Conservation (phyloP, 1,140 invertebrate species). For the Cephus cinctus region DNA sequence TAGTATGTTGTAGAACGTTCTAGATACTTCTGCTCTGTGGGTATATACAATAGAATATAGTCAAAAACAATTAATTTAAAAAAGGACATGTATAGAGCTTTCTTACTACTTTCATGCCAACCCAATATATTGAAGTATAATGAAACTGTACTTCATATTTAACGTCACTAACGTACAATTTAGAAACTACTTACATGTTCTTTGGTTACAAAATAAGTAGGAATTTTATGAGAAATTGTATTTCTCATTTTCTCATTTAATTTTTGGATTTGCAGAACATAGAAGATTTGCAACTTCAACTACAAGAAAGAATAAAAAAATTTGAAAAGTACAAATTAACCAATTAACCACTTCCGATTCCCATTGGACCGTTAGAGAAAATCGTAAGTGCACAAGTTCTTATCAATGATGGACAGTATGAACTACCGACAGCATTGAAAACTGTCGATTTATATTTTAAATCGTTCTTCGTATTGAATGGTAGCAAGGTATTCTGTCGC, state of each 20-base stretch:
- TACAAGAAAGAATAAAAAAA: not conserved
- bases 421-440: not conserved
- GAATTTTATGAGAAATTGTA: too few relatives aligned
- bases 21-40: too few relatives aligned
- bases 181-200: too few relatives aligned
- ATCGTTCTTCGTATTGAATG: conserved; percentile 1
- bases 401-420: not conserved
- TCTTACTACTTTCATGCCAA: too few relatives aligned
- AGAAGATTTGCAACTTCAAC: not conserved
- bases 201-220: too few relatives aligned
- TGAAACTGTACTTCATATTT: too few relatives aligned
- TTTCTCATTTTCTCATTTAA: too few relatives aligned
- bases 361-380: not conserved
- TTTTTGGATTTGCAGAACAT: not conserved
- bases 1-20: too few relatives aligned
- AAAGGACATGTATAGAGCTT: too few relatives aligned
- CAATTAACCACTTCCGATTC: not conserved
- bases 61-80: too few relatives aligned
- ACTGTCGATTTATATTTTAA: not conserved
- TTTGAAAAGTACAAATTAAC: not conserved
- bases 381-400: not conserved
- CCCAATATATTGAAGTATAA: not conserved
- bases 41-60: too few relatives aligned
- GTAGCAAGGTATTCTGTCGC: not conserved
- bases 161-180: too few relatives aligned